phyloP scores from a whole-genome alignment of 2,797 vertebrate genomes.

The Semaprochilodus insignis region DNA sequence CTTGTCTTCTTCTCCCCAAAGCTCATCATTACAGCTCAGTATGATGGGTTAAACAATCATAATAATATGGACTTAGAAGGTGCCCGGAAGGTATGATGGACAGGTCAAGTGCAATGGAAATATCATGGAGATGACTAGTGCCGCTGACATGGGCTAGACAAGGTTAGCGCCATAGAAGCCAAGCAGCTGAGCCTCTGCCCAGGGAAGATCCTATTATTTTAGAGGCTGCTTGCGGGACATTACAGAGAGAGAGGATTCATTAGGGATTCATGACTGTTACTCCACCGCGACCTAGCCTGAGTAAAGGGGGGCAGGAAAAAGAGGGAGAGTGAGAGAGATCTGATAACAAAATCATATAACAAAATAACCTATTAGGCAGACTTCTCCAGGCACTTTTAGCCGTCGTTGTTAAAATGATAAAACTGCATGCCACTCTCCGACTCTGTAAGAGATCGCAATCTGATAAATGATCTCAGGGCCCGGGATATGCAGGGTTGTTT shows the following conservation, averaged over 20 bases:
- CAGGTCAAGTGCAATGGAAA: slow-evolving; percentile 54
- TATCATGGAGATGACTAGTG: slow-evolving; percentile 36
- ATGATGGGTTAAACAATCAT: slow-evolving; percentile 45
- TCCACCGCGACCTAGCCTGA: slow-evolving; percentile 63
- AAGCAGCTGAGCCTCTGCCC: slow-evolving; percentile 56
- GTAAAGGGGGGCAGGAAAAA: slow-evolving; percentile 58
- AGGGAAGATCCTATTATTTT: slow-evolving; percentile 71
- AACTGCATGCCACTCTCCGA: slow-evolving; percentile 76
- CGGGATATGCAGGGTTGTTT: slow-evolving; percentile 77
- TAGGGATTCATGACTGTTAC: slow-evolving; percentile 71
- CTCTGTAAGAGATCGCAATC: slow-evolving; percentile 76
- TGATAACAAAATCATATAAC: slow-evolving; percentile 76
- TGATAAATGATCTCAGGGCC: slow-evolving; percentile 79
- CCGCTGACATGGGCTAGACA: slow-evolving; percentile 36
- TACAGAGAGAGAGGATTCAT: slow-evolving; percentile 66
- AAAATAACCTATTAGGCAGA: slow-evolving; percentile 80
- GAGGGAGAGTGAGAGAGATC: slow-evolving; percentile 55
- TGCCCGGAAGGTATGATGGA: slow-evolving; percentile 48
- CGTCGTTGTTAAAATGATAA: slow-evolving; percentile 81
- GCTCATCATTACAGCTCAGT: slow-evolving; percentile 24
- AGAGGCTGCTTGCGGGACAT: slow-evolving; percentile 48
- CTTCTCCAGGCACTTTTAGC: slow-evolving; percentile 77
- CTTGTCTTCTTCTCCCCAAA: slow-evolving; percentile 11
- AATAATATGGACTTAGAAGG: slow-evolving; percentile 40
- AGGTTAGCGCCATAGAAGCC: slow-evolving; percentile 47